These are phyloP conservation scores for Caenorhabditis japonica DNA, from an alignment of 2,888 invertebrate genomes.

Conservation along the genomic window DNA sequence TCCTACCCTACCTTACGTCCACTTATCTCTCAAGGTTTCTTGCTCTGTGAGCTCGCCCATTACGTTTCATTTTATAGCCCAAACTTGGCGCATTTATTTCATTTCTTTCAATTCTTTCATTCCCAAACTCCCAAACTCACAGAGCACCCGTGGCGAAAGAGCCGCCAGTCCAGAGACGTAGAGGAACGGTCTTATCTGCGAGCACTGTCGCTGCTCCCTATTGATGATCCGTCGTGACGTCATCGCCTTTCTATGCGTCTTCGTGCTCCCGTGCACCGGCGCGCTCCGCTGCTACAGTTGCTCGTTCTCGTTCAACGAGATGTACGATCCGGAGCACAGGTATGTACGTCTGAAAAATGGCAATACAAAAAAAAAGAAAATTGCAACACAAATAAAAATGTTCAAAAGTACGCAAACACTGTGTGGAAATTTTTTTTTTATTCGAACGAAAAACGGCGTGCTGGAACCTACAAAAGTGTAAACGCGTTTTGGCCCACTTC, in stretches of 20 bases:
- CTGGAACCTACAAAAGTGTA: no score
- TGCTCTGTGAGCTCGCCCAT: not conserved
- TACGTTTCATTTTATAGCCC: slow-evolving; percentile 16
- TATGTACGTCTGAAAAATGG: slow-evolving; percentile 8
- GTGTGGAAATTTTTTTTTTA: no score
- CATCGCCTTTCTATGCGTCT: slow-evolving; percentile 46
- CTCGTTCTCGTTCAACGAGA: slow-evolving; percentile 73
- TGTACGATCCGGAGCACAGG: slow-evolving; percentile 72
- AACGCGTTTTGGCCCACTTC: no score
- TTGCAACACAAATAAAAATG: not conserved
- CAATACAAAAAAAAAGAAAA: not conserved
- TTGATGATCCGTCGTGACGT: slow-evolving; percentile 64
- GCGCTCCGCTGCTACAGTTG: slow-evolving; percentile 71
- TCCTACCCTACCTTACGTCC: slow-evolving; percentile 31
- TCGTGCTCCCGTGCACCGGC: slow-evolving; percentile 5
- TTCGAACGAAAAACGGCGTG: no score
- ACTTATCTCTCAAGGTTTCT: slow-evolving; percentile 17
- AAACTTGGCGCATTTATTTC: not conserved
- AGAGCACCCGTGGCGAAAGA: slow-evolving; percentile 63
- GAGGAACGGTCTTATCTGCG: slow-evolving; percentile 64
- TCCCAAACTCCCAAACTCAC: slow-evolving; percentile 47
- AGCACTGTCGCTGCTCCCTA: slow-evolving; percentile 63
- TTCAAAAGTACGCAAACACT: no score
- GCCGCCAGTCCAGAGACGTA: slow-evolving; percentile 66
- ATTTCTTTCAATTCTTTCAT: not conserved